phyloP scores from a whole-genome alignment of 1,140 invertebrate genomes.

The Tyrophagus putrescentiae region DNA sequence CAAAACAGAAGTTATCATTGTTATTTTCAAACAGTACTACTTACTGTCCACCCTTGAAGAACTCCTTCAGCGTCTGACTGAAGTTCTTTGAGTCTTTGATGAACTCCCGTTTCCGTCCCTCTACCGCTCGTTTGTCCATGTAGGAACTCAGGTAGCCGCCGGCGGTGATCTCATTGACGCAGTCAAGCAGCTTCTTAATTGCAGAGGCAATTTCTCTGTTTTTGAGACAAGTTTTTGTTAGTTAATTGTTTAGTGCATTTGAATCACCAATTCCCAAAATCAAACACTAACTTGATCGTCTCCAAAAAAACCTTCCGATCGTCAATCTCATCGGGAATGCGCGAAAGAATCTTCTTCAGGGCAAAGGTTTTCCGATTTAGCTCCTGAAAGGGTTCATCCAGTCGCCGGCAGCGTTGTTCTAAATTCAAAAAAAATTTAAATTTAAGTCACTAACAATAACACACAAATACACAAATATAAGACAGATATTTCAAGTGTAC shows the following conservation, averaged over 20 bases:
- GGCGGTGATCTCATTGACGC: constrained; percentile 49
- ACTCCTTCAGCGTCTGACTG: constrained; percentile 96
- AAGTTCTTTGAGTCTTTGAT: constrained; percentile 98
- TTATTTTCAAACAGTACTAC: constrained; percentile 34
- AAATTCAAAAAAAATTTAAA: constrained; percentile 35
- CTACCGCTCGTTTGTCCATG: constrained; percentile 48
- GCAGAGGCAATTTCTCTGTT: constrained; percentile 94
- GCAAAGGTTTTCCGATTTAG: constrained; percentile 81
- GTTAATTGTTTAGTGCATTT: not conserved
- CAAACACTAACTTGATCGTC: constrained; percentile 76
- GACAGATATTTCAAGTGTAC: constrained; percentile 36
- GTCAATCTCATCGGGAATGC: constrained; percentile 97
- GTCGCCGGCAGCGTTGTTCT: constrained; percentile 70
- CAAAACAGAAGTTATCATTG: constrained; percentile 9
- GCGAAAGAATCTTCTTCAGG: constrained; percentile 83
- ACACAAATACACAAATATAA: not conserved
- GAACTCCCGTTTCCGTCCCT: constrained; percentile 95
- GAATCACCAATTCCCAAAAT: not conserved
- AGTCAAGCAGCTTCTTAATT: constrained; percentile 93
- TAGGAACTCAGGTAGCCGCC: constrained; percentile 32
- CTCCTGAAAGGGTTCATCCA: constrained; percentile 91
- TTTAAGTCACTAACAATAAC: constrained; percentile 13
- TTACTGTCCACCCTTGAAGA: constrained; percentile 95
- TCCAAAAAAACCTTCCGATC: constrained; percentile 96
- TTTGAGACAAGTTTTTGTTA: not conserved